Evolutionary conservation across 2,113 vertebrate genomes (phyloP), one percentile per base, ranked within the genome.

Genomic region (Barbus barbus): DNA sequence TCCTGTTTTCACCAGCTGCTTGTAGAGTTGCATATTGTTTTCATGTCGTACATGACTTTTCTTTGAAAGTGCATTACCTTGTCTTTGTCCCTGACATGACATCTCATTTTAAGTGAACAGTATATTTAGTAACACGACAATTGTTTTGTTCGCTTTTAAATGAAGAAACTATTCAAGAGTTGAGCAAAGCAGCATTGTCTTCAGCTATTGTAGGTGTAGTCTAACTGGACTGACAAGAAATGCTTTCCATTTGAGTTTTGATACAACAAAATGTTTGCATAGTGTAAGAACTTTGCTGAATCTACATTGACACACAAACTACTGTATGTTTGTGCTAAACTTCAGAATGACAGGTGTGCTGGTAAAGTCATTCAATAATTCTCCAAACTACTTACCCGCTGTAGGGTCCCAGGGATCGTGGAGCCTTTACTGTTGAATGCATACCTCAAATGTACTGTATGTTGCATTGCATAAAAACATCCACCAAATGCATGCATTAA

Each of bases 1-100:
- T 81, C 61, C 78, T 67, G 38, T 82, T 71, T 81, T 82, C 31
- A 18, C 26, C 33, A 78, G 36, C 56, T 28, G 38, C 48, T 51
- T 71, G 4, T 6, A 71, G 53, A 36, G 7, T 71, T 71, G 79
- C 79, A 1, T 12, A 12, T 41, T 48, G 58, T 65, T 67, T 46
- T 65, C n/a, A 31, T 78, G 53, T n/a, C 14, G 22, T 73, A 24
- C 12, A 73, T 13, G 5, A 16, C 44, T 60, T 24, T 38, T n/a
- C 41, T 58, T 6, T 44, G 31, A 58, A 60, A 24, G 11, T 14
- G 51, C 13, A 7, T 73, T 36, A 11, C 22, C 61, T 65, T 28
- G 26, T 65, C 20, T 69, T 69, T 36, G 65, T 11, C 33, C 18
- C 16, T 20, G 28, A 20, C 33, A 38, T 36, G 36, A 33, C 18